Conservation (phyloP, 1,140 invertebrate genomes). For the Belonocnema kinseyi region DNA sequence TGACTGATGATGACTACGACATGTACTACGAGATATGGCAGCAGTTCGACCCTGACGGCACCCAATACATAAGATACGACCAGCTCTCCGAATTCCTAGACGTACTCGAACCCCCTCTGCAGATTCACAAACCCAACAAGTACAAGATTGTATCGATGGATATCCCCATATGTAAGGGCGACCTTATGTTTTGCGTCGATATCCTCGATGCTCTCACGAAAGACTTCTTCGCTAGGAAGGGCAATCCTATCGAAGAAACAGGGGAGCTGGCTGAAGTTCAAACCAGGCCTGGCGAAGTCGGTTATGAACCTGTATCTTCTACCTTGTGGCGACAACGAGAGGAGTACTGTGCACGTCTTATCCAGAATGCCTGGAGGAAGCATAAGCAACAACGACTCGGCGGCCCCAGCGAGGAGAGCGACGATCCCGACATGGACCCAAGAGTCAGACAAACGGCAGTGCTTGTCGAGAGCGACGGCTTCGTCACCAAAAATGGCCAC, state of each 20-base stretch:
- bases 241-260: slow-evolving; percentile 92
- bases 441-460: slow-evolving; percentile 84
- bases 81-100: slow-evolving; percentile 96
- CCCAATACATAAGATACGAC: slow-evolving; percentile 96
- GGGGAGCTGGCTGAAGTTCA: slow-evolving; percentile 88
- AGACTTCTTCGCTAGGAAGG: slow-evolving; percentile 97
- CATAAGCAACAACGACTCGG: slow-evolving; percentile 83
- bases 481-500: slow-evolving; percentile 88
- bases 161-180: slow-evolving; percentile 97
- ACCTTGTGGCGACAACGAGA: slow-evolving; percentile 95
- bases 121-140: slow-evolving; percentile 98
- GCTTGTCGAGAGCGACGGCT: slow-evolving; percentile 87
- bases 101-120: slow-evolving; percentile 93
- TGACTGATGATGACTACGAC: slow-evolving; percentile 99
- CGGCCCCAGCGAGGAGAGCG: slow-evolving; percentile 74
- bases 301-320: slow-evolving; percentile 94
- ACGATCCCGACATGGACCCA: slow-evolving; percentile 70
- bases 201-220: slow-evolving; percentile 96
- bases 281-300: slow-evolving; percentile 85
- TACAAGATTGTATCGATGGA: slow-evolving; percentile 99
- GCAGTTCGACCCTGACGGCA: slow-evolving; percentile 97
- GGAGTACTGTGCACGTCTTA: slow-evolving; percentile 95
- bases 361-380: slow-evolving; percentile 95
- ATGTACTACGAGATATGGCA: slow-evolving; percentile 99
- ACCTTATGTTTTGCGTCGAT: slow-evolving; percentile 98